Base-by-base conservation (phyloP, 1,140 invertebrate species). In the Cydia splendana region DNA sequence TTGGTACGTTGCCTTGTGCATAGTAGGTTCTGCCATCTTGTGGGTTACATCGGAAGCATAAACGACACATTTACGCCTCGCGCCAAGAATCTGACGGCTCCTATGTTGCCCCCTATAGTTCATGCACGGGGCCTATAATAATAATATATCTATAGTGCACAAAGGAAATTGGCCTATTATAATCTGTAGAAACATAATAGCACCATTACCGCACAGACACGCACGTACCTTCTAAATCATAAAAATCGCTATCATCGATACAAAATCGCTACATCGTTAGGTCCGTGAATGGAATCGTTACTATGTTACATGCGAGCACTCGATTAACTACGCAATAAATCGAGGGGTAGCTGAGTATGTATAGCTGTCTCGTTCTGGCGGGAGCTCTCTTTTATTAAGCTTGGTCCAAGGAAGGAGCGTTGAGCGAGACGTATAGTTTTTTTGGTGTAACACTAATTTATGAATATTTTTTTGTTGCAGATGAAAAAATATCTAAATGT, bases 321-420 rank as follows among this genome's bases (percentile, higher is more conserved):
- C 76, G 79, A 86, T 84, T 84, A 84, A 83, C 76, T 80, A 65
- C 78, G 74, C 76, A 79, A 79, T 82, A 83, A 80, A 80, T 85
- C 79, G 73, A 71, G 57, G 75, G 65, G 75, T 79, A 84, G 79
- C 73, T 78, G 67, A 73, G 78, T 71, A 80, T 75, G 57, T 86
- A 75, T 76, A 65, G 51, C 80, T 75, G 77, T 88, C 87, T 83
- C 82, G 79, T 71, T 89, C 77, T 76, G 62, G 57, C 82, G 42
- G 65, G 75, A 82, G 75, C 81, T 84, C 84, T 82, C 81, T 82
- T 77, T 77, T 71, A 78, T 80, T 34, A 69, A n/a, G 65, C 65
- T n/a, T 82, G 83, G 83, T 80, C 2, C 42, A 81, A 86, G 45
- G 77, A 2, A 80, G 2, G 73, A 79, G 77, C 53, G 57, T 20